These are phyloP conservation scores for Mastigias papua DNA, from an alignment of 30 jellyfish, hydroid and myxozoan species.

Conservation along the genomic window DNA sequence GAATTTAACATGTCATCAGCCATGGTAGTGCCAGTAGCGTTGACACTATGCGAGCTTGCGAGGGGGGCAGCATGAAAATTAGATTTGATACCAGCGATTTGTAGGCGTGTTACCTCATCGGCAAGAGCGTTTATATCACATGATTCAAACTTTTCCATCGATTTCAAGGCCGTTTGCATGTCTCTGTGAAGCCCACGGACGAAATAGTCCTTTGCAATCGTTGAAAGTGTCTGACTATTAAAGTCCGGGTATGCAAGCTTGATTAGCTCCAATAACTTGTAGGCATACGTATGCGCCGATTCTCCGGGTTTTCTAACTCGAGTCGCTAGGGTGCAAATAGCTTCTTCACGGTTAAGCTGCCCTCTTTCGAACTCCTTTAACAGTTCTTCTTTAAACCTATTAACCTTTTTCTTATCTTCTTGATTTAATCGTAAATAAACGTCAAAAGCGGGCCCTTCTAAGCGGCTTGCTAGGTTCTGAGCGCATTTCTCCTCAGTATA, in stretches of 20 bases:
- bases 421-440: neutral
- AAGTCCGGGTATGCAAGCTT: conserved; percentile 37
- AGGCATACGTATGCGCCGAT: conserved; percentile 58
- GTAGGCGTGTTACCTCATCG: conserved; percentile 30
- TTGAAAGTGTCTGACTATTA: conserved; percentile 2
- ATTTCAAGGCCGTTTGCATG: conserved; percentile 61
- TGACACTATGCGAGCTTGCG: conserved; percentile 10
- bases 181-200: conserved; percentile 50
- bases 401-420: neutral
- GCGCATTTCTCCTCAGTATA: neutral
- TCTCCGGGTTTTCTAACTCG: conserved; percentile 35
- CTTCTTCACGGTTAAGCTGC: conserved; percentile 19
- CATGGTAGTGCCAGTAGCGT: neutral
- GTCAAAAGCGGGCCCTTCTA: conserved; percentile 41
- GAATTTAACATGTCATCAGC: conserved; percentile 3
- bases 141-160: conserved; percentile 24
- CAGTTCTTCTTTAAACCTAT: neutral
- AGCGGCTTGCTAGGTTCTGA: neutral
- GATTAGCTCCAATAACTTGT: conserved; percentile 45
- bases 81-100: conserved; percentile 8
- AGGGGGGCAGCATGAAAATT: neutral
- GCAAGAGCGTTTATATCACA: conserved; percentile 41
- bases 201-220: conserved; percentile 29
- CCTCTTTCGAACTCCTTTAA: conserved; percentile 11
- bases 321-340: neutral